Evolutionary conservation across 2,113 vertebrate genomes (phyloP), one percentile per base, ranked within the genome.

Genomic region (Planiliza haematocheilus): DNA sequence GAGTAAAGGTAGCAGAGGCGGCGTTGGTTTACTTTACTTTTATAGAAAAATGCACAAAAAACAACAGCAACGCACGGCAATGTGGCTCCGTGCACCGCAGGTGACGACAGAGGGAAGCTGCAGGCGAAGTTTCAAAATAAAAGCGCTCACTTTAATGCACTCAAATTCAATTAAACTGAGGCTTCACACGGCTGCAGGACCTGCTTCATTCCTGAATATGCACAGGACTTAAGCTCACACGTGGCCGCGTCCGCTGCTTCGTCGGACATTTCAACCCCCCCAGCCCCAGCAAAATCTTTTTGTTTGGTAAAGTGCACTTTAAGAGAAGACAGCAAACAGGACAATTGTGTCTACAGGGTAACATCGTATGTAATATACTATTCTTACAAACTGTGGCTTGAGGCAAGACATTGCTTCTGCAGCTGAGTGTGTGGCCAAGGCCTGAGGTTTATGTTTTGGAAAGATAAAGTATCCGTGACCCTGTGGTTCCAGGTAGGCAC

Each of bases 381-480:
- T 86, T 88, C 70, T 77, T 77, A 87, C 88, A 87, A 91, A 88
- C 86, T 53, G 82, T 85, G 79, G 73, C 88, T 84, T 8, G 59
- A 73, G 84, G 91, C 83, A 36, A 90, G 86, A 91, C 87, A 89
- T 89, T 84, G 87, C 81, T 88, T 90, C 76, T 81, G 68, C 77
- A 82, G 38, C 76, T 58, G 65, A 83, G 60, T 83, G 77, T 82
- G 75, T 51, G 63, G 67, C 69, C 74, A 58, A 65, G 85, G 81
- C 86, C 89, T 37, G 83, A 68, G 88, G 86, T 90, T 91, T 87
- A 84, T 89, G 79, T 86, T 86, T 88, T 86, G 84, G 77, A 82
- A 85, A 89, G 89, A 92, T 88, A 81, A 90, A 91, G 83, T 84
- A 86, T 83, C 84, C 72, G 79, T 76, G 72, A 86, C 86, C 75